phyloP scores from a whole-genome alignment of 2,888 invertebrate species.

The Merodon equestris region DNA sequence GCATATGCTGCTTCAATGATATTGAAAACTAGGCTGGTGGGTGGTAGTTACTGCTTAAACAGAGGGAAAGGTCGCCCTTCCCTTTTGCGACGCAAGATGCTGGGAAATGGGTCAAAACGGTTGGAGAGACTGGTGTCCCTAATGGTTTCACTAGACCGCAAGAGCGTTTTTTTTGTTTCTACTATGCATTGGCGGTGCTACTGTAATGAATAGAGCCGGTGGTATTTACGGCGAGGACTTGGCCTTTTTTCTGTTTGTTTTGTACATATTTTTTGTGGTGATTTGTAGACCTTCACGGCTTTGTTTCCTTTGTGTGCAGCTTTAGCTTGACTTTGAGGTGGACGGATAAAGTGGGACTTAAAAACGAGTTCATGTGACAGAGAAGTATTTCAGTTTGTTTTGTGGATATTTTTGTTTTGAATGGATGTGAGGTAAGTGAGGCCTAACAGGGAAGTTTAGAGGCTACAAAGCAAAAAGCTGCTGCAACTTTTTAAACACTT shows the following conservation, averaged over 20 bases:
- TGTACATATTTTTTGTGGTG: constrained; percentile 9
- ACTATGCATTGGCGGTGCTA: constrained; percentile 5
- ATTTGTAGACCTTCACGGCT: constrained; percentile 26
- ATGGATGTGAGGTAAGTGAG: too few species aligned
- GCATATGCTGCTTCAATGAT: constrained; percentile 14
- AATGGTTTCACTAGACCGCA: constrained; percentile 38
- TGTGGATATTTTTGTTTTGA: not conserved
- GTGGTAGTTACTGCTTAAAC: too few species aligned
- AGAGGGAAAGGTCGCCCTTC: too few species aligned
- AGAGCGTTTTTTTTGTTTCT: constrained; percentile 52
- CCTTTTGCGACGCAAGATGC: not conserved
- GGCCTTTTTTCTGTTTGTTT: not conserved
- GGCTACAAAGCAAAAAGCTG: too few species aligned
- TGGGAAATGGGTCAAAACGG: constrained; percentile 36
- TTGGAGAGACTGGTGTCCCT: constrained; percentile 22
- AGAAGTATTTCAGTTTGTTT: too few species aligned
- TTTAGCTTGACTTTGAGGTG: constrained; percentile 10
- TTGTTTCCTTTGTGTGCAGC: constrained; percentile 11
- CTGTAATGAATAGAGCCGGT: too few species aligned
- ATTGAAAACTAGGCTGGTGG: too few species aligned
- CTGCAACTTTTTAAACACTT: too few species aligned
- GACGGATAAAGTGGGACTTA: too few species aligned
- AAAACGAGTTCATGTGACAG: too few species aligned
- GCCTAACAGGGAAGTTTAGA: too few species aligned
- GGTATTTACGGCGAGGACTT: too few species aligned